These are phyloP conservation scores for Amphiprion ocellaris DNA, from an alignment of 2,113 vertebrate genomes.

Conservation along the genomic window DNA sequence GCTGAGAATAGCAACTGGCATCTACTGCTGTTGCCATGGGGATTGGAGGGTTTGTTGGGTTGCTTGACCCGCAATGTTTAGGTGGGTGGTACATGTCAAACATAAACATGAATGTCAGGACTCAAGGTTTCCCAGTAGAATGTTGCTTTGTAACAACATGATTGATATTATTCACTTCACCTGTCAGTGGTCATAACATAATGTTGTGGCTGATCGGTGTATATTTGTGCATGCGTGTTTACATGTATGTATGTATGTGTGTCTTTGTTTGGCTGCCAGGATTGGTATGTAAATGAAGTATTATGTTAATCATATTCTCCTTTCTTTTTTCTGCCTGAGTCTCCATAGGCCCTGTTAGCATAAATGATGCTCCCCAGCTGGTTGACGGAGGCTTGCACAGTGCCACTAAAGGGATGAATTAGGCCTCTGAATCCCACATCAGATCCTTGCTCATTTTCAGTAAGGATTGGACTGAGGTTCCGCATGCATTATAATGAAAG, in stretches of 20 bases:
- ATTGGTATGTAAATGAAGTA: slow-evolving; percentile 67
- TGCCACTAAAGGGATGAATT: slow-evolving; percentile 63
- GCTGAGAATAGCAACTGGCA: too few relatives aligned
- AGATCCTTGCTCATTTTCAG: slow-evolving; percentile 68
- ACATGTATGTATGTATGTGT: not conserved
- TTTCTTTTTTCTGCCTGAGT: slow-evolving; percentile 52
- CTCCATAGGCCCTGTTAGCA: slow-evolving; percentile 72
- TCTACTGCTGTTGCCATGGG: too few relatives aligned
- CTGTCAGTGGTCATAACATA: too few relatives aligned
- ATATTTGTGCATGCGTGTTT: slow-evolving; percentile 5
- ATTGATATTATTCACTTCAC: too few relatives aligned
- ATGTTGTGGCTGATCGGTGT: not conserved
- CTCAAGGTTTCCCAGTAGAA: too few relatives aligned
- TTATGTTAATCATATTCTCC: slow-evolving; percentile 70
- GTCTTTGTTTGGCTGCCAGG: slow-evolving; percentile 47
- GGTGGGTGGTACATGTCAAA: too few relatives aligned
- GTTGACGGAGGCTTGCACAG: slow-evolving; percentile 33
- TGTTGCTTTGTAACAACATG: too few relatives aligned
- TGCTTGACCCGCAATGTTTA: too few relatives aligned
- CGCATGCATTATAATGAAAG: slow-evolving; percentile 58
- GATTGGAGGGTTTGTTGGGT: too few relatives aligned
- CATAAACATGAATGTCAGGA: too few relatives aligned
- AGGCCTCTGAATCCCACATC: slow-evolving; percentile 56
- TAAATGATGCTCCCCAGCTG: slow-evolving; percentile 70
- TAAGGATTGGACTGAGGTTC: slow-evolving; percentile 42